Conservation (phyloP, 2,888 invertebrate genomes). For the Dusona sp. region DNA sequence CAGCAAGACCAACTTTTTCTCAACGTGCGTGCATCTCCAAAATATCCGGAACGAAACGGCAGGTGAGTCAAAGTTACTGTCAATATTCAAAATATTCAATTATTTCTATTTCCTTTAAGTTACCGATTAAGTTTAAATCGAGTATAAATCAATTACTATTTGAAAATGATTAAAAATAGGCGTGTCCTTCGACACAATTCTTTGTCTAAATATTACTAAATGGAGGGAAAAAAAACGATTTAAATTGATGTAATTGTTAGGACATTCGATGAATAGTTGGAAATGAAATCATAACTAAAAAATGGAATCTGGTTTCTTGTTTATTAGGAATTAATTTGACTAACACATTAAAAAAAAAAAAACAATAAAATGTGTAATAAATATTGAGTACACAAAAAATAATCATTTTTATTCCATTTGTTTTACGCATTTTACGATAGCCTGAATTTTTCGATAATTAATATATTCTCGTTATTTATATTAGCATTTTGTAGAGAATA, state of each 20-base stretch:
- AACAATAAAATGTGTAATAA: background rate
- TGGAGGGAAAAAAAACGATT: no score
- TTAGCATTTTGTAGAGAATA: background rate
- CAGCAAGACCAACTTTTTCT: conserved; percentile 25
- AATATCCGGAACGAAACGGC: conserved; percentile 47
- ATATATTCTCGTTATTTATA: background rate
- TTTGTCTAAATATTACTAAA: background rate
- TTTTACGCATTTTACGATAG: background rate
- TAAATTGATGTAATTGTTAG: background rate
- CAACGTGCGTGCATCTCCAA: conserved; percentile 41
- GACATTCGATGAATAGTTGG: background rate
- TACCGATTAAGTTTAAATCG: no score
- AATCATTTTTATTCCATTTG: background rate
- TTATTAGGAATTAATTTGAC: background rate
- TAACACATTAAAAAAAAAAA: background rate
- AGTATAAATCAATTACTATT: background rate
- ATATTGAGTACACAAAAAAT: background rate
- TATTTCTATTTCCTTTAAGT: background rate
- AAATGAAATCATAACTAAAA: background rate
- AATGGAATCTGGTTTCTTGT: background rate
- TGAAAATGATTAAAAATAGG: background rate
- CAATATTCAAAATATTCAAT: background rate
- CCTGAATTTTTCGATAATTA: background rate
- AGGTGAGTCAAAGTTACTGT: conserved; percentile 45
- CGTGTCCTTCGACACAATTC: background rate